phyloP scores from a whole-genome alignment of 2,888 invertebrate genomes.

The Catocala fraxini region DNA sequence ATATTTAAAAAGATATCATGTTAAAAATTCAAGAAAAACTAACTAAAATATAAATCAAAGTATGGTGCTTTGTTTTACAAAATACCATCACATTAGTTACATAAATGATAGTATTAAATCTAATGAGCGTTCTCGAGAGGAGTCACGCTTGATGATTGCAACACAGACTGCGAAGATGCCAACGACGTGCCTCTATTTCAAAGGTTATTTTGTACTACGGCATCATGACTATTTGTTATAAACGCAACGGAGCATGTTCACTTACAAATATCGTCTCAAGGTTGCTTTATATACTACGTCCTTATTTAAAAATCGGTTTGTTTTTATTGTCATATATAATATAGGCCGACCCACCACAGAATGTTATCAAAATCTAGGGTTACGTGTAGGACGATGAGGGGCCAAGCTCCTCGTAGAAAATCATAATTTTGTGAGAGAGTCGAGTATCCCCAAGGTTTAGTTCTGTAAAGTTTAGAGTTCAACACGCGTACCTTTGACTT shows the following conservation, averaged over 20 bases:
- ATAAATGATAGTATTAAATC: conserved; percentile 36
- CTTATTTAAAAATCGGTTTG: too few relatives aligned
- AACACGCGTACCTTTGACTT: too few relatives aligned
- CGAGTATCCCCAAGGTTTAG: too few relatives aligned
- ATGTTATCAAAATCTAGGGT: too few relatives aligned
- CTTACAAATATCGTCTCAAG: conserved; percentile 10
- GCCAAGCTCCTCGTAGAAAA: too few relatives aligned
- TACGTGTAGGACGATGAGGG: too few relatives aligned
- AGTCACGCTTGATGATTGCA: conserved; percentile 53
- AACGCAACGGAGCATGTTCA: conserved; percentile 14
- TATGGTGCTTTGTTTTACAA: conserved; percentile 20
- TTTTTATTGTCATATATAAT: too few relatives aligned
- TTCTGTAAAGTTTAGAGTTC: too few relatives aligned
- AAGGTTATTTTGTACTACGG: conserved; percentile 54
- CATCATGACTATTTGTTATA: conserved; percentile 29
- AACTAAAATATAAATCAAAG: not conserved
- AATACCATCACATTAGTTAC: conserved; percentile 15
- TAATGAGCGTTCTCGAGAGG: conserved; percentile 43
- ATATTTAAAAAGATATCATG: too few relatives aligned
- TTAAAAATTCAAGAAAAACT: too few relatives aligned
- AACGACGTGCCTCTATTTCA: conserved; percentile 27
- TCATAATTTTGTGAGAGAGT: too few relatives aligned
- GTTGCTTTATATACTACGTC: not conserved
- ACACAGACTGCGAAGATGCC: conserved; percentile 45
- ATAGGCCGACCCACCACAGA: too few relatives aligned